Evolutionary conservation across 1,140 invertebrate genomes (phyloP).

Genomic region (Ostrea edulis): DNA sequence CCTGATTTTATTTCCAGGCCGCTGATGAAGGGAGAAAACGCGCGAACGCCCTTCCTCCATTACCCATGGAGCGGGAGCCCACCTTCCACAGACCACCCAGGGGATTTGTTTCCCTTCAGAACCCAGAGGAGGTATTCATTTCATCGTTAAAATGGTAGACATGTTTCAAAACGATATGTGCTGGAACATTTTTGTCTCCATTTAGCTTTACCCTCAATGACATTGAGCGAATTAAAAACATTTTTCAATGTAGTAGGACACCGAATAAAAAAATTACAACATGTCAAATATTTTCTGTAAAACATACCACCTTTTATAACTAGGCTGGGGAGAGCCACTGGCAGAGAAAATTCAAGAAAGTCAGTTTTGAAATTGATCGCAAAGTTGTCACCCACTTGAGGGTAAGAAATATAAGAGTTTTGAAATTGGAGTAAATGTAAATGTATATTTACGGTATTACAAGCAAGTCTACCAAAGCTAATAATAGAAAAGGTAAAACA

Average conservation of each 20-base stretch:
- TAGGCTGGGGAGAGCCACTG: slow-evolving; percentile 57
- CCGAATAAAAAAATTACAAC: no score
- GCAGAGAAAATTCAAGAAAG: slow-evolving; percentile 58
- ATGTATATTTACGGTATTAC: no score
- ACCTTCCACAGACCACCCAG: slow-evolving; percentile 59
- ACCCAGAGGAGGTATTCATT: slow-evolving; percentile 58
- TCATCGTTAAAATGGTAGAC: no score
- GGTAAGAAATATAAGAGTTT: slow-evolving; percentile 53
- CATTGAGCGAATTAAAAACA: no score
- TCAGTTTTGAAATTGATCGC: slow-evolving; percentile 63
- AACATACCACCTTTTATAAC: not conserved
- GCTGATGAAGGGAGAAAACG: slow-evolving; percentile 65
- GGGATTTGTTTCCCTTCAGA: slow-evolving; percentile 48
- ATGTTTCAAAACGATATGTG: no score
- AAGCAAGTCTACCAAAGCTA: no score
- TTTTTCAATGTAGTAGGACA: no score
- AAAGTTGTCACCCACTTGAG: slow-evolving; percentile 64
- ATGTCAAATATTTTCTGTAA: no score
- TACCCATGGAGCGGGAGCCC: slow-evolving; percentile 58
- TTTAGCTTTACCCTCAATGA: no score
- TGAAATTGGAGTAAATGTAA: no score
- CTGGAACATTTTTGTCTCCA: no score
- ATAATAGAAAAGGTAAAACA: no score
- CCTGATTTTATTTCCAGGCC: slow-evolving; percentile 53
- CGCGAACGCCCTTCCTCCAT: slow-evolving; percentile 61